Conservation (phyloP, 2,797 vertebrate species). For the Lemur catta region DNA sequence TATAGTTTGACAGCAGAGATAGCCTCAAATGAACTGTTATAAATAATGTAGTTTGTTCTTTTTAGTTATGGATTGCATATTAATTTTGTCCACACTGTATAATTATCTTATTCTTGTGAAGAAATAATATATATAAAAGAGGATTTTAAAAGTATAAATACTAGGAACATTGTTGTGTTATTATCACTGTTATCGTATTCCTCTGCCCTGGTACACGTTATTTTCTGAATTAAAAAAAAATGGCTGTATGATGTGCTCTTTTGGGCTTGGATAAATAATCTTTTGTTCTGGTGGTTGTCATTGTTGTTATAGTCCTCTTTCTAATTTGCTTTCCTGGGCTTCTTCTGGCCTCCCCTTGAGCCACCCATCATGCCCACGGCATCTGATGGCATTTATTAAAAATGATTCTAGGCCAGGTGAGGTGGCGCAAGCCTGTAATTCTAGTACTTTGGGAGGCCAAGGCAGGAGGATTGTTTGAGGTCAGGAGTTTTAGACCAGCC, state of each 20-base stretch:
- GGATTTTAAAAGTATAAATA: neutral
- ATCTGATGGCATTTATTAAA: constrained; percentile 8
- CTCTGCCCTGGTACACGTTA: neutral
- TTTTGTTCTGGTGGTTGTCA: neutral
- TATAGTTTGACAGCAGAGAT: neutral
- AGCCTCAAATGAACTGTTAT: neutral
- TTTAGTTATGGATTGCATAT: neutral
- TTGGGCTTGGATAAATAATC: neutral
- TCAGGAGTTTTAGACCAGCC: too few species aligned
- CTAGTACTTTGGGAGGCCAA: too few species aligned
- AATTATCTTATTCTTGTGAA: neutral
- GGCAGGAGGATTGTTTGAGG: too few species aligned
- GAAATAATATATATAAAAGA: neutral
- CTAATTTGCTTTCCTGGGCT: neutral
- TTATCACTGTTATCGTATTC: neutral
- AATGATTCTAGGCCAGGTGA: neutral
- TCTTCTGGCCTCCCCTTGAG: neutral
- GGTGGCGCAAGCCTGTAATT: too few species aligned
- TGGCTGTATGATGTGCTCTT: neutral
- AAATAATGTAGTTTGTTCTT: neutral
- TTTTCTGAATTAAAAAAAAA: neutral
- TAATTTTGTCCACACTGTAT: neutral
- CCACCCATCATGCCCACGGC: neutral
- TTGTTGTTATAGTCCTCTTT: neutral
- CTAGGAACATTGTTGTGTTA: neutral